Conservation (phyloP, 2,888 invertebrate genomes). For the Graphium colonna region DNA sequence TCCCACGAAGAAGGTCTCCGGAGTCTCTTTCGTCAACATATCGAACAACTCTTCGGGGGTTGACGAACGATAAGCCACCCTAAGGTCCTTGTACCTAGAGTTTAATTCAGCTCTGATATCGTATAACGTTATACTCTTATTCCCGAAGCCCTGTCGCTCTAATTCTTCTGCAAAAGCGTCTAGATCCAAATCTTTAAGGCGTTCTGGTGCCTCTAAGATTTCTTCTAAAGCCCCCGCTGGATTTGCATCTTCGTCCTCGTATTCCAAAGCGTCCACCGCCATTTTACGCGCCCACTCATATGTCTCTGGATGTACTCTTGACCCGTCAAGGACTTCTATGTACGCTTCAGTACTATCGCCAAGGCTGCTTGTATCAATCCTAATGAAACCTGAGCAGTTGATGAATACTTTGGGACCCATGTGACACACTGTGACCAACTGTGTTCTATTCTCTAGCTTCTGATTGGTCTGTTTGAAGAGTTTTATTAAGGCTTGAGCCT, state of each 20-base stretch:
- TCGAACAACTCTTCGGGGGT: constrained; percentile 95
- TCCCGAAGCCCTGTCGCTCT: constrained; percentile 93
- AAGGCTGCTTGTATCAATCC: constrained; percentile 97
- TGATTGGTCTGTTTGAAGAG: constrained; percentile 95
- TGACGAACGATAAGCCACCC: constrained; percentile 88
- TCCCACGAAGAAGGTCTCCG: constrained; percentile 94
- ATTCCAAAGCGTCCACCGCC: constrained; percentile 99
- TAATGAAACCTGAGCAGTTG: constrained; percentile 99
- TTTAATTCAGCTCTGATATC: constrained; percentile 98
- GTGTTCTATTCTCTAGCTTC: constrained; percentile 95
- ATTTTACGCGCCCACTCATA: constrained; percentile 99
- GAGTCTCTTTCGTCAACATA: constrained; percentile 96
- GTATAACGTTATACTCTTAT: constrained; percentile 96
- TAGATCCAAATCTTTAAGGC: constrained; percentile 96
- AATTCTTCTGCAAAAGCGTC: constrained; percentile 99
- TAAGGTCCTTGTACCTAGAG: constrained; percentile 94
- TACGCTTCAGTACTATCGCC: constrained; percentile 97
- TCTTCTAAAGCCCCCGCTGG: constrained; percentile 98
- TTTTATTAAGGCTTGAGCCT: constrained; percentile 92
- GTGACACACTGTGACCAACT: constrained; percentile 95
- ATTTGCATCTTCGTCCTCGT: constrained; percentile 97
- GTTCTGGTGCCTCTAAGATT: constrained; percentile 96
- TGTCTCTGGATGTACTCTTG: constrained; percentile 98
- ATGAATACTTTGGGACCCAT: constrained; percentile 99
- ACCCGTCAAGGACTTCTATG: constrained; percentile 97